These are phyloP conservation scores for Tarsius wallacei DNA, from an alignment of 2,797 vertebrate species.

Conservation along the genomic window DNA sequence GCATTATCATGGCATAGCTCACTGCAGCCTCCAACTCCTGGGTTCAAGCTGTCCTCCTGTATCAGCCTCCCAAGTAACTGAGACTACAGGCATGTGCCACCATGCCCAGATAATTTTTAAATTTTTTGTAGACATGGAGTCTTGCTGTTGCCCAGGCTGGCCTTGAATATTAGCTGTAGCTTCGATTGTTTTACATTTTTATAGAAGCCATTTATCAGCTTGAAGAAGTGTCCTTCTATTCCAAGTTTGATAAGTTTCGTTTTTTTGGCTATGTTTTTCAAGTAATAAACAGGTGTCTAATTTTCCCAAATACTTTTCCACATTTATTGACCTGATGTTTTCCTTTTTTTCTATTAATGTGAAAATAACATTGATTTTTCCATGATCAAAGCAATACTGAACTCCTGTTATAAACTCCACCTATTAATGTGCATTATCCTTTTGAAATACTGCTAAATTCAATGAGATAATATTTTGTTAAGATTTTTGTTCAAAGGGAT, in stretches of 20 bases:
- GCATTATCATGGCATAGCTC: no score
- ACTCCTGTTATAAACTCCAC: neutral
- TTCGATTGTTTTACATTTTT: neutral
- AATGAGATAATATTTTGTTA: neutral
- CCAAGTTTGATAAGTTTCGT: neutral
- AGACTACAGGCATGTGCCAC: no score
- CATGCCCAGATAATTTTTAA: no score
- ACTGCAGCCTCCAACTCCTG: no score
- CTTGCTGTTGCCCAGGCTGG: no score
- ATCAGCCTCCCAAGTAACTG: no score
- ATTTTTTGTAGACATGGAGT: no score
- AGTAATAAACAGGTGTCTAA: neutral
- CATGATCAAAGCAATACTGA: neutral
- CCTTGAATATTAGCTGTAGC: no score
- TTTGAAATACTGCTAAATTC: constrained; percentile 4
- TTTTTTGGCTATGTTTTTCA: neutral
- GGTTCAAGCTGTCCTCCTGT: no score
- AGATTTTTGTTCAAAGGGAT: constrained; percentile 19
- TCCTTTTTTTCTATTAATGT: neutral
- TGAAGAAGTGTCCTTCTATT: neutral
- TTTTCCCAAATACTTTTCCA: neutral
- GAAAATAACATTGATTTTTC: neutral
- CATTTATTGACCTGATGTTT: neutral
- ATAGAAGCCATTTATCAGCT: neutral
- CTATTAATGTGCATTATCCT: neutral